These are phyloP conservation scores for Lepidocolaptes lacrymiger DNA, from an alignment of 2,797 vertebrate genomes.

Conservation along the genomic window DNA sequence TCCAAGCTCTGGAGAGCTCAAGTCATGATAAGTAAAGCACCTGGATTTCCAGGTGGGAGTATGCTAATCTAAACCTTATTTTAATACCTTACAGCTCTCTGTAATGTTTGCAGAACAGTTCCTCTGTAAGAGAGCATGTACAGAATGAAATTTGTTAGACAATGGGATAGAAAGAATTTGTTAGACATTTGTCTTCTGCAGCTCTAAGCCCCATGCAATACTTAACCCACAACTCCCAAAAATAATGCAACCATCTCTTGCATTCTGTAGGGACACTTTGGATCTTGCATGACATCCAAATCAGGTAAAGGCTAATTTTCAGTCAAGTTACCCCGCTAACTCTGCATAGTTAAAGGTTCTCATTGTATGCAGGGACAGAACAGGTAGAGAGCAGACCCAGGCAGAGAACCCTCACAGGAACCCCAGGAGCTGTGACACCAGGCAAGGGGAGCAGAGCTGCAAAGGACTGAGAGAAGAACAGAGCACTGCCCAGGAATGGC, in stretches of 20 bases:
- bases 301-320: not conserved
- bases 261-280: not conserved
- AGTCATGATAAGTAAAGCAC: slow-evolving; percentile 32
- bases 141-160: not conserved
- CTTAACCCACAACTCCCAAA: not conserved
- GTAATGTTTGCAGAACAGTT: not conserved
- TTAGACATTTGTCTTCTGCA: not conserved
- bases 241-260: not conserved
- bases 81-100: slow-evolving; percentile 1
- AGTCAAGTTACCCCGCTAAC: not conserved
- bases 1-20: slow-evolving; percentile 12
- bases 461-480: not conserved
- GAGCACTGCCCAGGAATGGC: not conserved
- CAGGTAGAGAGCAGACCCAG: not conserved
- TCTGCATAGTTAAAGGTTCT: not conserved
- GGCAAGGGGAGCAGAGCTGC: not conserved
- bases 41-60: slow-evolving; percentile 43
- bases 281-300: not conserved
- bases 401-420: not conserved
- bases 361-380: not conserved
- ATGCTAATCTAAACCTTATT: slow-evolving; percentile 10
- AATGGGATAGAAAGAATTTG: not conserved
- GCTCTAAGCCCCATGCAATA: not conserved
- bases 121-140: not conserved
- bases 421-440: not conserved